phyloP scores from a whole-genome alignment of 2,113 vertebrate genomes.

The Myrmecobius fasciatus region DNA sequence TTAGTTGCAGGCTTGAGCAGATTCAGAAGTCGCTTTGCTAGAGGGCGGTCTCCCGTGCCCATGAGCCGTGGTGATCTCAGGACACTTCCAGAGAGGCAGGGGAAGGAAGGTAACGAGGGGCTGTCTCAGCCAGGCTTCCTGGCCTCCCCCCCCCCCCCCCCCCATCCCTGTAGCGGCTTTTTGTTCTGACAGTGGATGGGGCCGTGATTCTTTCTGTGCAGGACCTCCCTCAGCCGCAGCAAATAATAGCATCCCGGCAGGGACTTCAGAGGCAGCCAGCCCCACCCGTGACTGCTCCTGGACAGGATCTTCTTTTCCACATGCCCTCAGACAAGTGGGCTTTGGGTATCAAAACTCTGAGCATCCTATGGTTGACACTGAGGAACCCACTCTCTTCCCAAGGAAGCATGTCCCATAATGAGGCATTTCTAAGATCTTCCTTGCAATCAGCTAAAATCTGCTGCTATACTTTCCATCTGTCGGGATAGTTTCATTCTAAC shows the following conservation, averaged over 20 bases:
- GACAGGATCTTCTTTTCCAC: background rate
- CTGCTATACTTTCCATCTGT: background rate
- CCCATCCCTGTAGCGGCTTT: background rate
- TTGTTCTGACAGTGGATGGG: background rate
- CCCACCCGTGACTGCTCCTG: background rate
- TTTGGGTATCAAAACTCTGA: background rate
- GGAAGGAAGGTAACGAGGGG: background rate
- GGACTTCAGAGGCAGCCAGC: background rate
- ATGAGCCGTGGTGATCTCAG: constrained; percentile 43
- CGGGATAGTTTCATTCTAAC: background rate
- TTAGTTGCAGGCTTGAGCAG: constrained; percentile 62
- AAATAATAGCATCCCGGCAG: background rate
- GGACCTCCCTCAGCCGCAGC: background rate
- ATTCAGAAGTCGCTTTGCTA: constrained; percentile 55
- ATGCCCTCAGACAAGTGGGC: background rate
- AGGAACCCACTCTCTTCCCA: background rate
- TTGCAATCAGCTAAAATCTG: background rate
- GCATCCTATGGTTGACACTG: background rate
- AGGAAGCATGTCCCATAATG: background rate
- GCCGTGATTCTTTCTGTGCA: background rate
- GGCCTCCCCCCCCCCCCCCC: background rate
- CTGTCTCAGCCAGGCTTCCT: background rate
- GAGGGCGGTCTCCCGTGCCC: constrained; percentile 40
- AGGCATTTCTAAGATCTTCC: background rate
- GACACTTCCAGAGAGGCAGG: background rate